These are phyloP conservation scores for Chloroceryle aenea DNA, from an alignment of 2,113 vertebrate species.

Conservation along the genomic window DNA sequence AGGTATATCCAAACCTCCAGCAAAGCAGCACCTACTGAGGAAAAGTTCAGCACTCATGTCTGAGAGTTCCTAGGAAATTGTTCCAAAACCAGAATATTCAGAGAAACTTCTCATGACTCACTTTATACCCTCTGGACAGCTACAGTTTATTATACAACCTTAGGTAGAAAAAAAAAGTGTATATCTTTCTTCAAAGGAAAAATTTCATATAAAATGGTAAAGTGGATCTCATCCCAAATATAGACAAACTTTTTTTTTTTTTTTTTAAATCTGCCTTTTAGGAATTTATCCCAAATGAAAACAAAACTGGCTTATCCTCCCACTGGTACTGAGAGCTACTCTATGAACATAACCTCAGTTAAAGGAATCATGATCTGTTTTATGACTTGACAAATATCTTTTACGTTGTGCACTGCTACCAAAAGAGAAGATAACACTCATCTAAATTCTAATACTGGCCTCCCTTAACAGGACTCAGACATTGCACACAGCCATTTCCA, in stretches of 20 bases:
- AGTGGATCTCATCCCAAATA: background rate
- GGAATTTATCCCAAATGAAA: background rate
- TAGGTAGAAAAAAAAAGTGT: background rate
- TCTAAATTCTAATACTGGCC: background rate
- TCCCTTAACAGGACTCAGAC: background rate
- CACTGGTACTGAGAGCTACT: background rate
- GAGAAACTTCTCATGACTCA: background rate
- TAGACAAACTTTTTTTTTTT: background rate
- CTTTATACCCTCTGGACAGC: background rate
- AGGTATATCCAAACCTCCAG: background rate
- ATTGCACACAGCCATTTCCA: background rate
- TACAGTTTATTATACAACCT: background rate
- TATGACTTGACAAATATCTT: background rate
- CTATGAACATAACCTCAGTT: background rate
- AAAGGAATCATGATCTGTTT: background rate
- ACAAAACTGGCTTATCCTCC: background rate
- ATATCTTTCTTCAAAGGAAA: background rate
- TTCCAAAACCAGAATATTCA: background rate
- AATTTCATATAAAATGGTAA: background rate
- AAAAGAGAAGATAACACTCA: background rate
- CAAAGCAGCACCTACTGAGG: background rate
- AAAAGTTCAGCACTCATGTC: background rate
- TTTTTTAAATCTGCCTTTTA: background rate
- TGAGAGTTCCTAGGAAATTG: background rate
- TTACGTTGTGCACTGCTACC: background rate